Conservation (phyloP, 2,888 invertebrate species). For the Microctonus brassicae region DNA sequence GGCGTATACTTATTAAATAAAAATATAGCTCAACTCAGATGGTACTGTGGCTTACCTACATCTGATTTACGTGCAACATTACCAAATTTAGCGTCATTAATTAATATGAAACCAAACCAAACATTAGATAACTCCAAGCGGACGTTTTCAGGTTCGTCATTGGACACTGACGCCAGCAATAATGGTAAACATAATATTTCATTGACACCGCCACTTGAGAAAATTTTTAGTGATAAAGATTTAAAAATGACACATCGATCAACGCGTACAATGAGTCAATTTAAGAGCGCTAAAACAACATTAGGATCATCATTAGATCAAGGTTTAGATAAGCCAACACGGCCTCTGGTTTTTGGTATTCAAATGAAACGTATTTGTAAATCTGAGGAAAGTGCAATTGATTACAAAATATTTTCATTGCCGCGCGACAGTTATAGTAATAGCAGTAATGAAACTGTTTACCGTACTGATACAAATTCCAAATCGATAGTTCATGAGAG, state of each 20-base stretch:
- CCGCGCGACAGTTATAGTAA: slow-evolving; percentile 53
- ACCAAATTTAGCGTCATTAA: slow-evolving; percentile 78
- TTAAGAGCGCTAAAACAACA: slow-evolving; percentile 58
- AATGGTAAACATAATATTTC: slow-evolving; percentile 56
- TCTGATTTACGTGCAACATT: slow-evolving; percentile 83
- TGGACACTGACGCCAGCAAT: slow-evolving; percentile 62
- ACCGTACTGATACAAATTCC: slow-evolving; percentile 38
- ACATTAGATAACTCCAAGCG: slow-evolving; percentile 66
- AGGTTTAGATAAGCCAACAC: slow-evolving; percentile 62
- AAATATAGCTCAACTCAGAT: slow-evolving; percentile 91
- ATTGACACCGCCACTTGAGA: slow-evolving; percentile 61
- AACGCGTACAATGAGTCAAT: slow-evolving; percentile 60
- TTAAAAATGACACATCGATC: slow-evolving; percentile 30
- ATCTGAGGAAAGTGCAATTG: slow-evolving; percentile 66
- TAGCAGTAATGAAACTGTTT: slow-evolving; percentile 61
- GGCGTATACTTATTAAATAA: slow-evolving; percentile 94
- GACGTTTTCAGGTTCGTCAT: slow-evolving; percentile 67
- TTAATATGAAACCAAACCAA: slow-evolving; percentile 69
- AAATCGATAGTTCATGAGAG: slow-evolving; percentile 33
- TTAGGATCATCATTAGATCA: slow-evolving; percentile 67
- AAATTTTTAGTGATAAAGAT: slow-evolving; percentile 59
- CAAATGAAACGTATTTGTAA: slow-evolving; percentile 66
- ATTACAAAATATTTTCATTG: slow-evolving; percentile 57
- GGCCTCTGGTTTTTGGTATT: slow-evolving; percentile 52
- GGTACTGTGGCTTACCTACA: slow-evolving; percentile 81